Evolutionary conservation across 2,888 invertebrate genomes (phyloP), one percentile per base, ranked within the genome.

Genomic region (Sialis fuliginosa): DNA sequence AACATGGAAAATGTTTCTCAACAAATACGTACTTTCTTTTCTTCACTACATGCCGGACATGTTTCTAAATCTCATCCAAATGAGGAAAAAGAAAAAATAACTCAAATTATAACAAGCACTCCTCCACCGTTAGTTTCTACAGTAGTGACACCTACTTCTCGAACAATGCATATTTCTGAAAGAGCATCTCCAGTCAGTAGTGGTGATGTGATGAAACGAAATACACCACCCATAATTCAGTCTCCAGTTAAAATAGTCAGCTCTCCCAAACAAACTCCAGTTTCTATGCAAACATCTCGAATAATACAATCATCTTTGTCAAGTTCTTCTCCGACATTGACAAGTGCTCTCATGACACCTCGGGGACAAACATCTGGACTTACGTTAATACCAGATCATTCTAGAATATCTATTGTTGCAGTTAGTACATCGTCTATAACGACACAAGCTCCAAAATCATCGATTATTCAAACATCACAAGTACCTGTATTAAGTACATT

Each of bases 1-100:
- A 80, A 79, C 55, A 78, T 81, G 65, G 79, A 76, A 0, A 81
- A 79, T 56, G 80, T 75, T 1, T 79, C 79, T 1, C 79, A 80
- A 58, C 81, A 80, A 55, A 58, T 80, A 42, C 66, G 79, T 34
- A 75, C 75, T 5, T 69, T 81, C 43, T 67, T 81, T 60, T 80
- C 81, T 0, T 80, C 79, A 0, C 58, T 80, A 33, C 77, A 75
- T 49, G 68, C 75, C 0, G 70, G 74, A 34, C 72, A 76, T 52
- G 64, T 65, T 3, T 65, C 67, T 0, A 62, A 67, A 47, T 66
- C 72, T 2, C 64, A 71, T 42, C 70, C 76, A 47, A 71, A 71
- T 45, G 68, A 68, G 42, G 58, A 63, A 2, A 68, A 65, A 57
- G 64, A 59, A 33, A 62, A 61, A 48, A 54, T 59, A 9, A 48